Evolutionary conservation across 2,888 invertebrate species (phyloP), one percentile per base, ranked within the genome.

Genomic region (Drosophila infuscata): DNA sequence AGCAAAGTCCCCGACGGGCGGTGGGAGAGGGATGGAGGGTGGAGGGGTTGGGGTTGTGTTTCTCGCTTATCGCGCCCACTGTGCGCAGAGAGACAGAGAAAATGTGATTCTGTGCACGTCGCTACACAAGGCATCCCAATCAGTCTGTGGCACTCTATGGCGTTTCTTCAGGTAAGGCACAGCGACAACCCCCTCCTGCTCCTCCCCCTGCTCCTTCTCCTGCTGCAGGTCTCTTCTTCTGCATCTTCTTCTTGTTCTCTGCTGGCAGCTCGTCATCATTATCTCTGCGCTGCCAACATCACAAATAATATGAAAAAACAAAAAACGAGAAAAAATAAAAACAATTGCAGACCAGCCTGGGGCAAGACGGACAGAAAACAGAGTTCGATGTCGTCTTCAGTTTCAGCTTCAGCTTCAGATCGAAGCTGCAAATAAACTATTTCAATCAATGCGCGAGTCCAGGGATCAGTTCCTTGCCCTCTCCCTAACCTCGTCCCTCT

Each of bases 71-170:
- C 87, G 87, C 84, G 89, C 83, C 87, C 86, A 86, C 88, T 88
- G 88, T 88, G 83, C 88, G 70, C 88, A 7, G 25, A 17, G 30
- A n/a, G n/a, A 12, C 25, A 12, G 17, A 29, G 32, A 79, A 86
- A 87, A 89, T 87, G 89, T 83, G 84, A 90, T 90, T 90, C 90
- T 88, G 90, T 71, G 88, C 90, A 90, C 90, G 90, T 90, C 90
- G 76, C 82, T 81, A 68, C 82, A 79, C 77, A 81, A 89, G 88
- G 90, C 90, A 90, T 91, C 91, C 89, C 91, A 91, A 90, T 88
- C 91, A 90, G 88, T 91, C 88, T 81, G 73, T 77, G 76, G 80
- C 86, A 88, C 82, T 76, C 79, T 81, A 77, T 81, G 84, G 84
- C 85, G 80, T 85, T 82, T 46, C 46, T 84, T 80, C 85, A 81